A percentile compares a stretch with the other conserved stretches of the same genome.
These are phyloP conservation scores for Dendronephthya gigantea DNA, from an alignment of 64 coral and sea anemone genomes.

Conservation along the genomic window DNA sequence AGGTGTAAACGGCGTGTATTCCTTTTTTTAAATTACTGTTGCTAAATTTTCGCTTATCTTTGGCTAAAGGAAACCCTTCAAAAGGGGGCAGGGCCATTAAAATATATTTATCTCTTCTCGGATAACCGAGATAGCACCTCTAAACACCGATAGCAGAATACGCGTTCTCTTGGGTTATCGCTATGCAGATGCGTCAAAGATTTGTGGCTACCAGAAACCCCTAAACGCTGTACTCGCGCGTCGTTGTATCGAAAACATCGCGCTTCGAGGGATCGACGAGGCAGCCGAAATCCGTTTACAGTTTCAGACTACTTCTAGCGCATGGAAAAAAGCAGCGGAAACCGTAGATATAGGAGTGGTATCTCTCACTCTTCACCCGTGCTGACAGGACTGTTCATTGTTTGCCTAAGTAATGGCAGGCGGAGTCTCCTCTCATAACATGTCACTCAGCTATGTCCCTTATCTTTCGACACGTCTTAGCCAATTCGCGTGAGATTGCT, in stretches of 20 bases:
- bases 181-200: neutral
- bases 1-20: neutral
- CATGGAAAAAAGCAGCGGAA: neutral
- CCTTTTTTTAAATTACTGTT: neutral
- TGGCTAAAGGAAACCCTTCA: neutral
- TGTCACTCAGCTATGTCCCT: neutral
- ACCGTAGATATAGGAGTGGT: neutral
- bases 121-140: neutral
- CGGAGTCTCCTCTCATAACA: neutral
- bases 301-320: neutral
- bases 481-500: neutral
- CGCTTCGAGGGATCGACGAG: no score
- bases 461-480: neutral
- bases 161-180: neutral
- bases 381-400: neutral
- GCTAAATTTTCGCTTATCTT: neutral
- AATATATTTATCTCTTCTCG: constrained; percentile 1
- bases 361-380: neutral
- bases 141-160: neutral
- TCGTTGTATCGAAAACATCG: neutral
- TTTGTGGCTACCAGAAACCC: neutral
- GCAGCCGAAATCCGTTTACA: no score
- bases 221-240: neutral
- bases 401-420: neutral
- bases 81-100: neutral